These are phyloP conservation scores for Amiota mariae DNA, from an alignment of 2,888 invertebrate species.

Conservation along the genomic window DNA sequence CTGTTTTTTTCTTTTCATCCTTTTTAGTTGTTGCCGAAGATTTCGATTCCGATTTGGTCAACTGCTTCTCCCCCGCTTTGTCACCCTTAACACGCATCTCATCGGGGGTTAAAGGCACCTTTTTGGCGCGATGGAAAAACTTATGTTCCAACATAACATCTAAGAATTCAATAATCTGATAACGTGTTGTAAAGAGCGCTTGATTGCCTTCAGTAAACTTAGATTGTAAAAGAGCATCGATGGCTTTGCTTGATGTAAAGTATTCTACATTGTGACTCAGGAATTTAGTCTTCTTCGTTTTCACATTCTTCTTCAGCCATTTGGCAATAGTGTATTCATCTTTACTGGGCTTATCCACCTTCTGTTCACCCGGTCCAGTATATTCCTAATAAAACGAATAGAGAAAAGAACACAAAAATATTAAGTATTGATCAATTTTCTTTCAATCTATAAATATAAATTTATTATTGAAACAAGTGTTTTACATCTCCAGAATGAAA, in stretches of 20 bases:
- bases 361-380: slow-evolving; percentile 74
- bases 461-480: slow-evolving; percentile 1
- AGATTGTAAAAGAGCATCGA: slow-evolving; percentile 92
- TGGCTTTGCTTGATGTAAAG: slow-evolving; percentile 92
- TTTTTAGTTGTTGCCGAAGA: slow-evolving; percentile 43
- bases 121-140: slow-evolving; percentile 95
- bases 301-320: slow-evolving; percentile 94
- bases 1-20: slow-evolving; percentile 48
- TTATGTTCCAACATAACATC: slow-evolving; percentile 92
- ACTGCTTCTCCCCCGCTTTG: slow-evolving; percentile 37
- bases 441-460: neutral
- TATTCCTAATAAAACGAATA: slow-evolving; percentile 66
- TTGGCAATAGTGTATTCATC: slow-evolving; percentile 95
- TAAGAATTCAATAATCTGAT: slow-evolving; percentile 85
- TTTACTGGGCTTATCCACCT: slow-evolving; percentile 85
- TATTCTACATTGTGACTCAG: slow-evolving; percentile 97
- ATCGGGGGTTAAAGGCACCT: slow-evolving; percentile 78
- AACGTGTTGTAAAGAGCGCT: slow-evolving; percentile 86
- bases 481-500: no score
- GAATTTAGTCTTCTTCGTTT: slow-evolving; percentile 96
- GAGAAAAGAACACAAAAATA: slow-evolving; percentile 24
- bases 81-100: slow-evolving; percentile 60
- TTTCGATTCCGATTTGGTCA: slow-evolving; percentile 34
- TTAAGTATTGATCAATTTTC: neutral
- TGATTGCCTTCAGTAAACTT: slow-evolving; percentile 87